Base-by-base conservation (phyloP, 2,888 invertebrate species). In the Euzophera pinguis region DNA sequence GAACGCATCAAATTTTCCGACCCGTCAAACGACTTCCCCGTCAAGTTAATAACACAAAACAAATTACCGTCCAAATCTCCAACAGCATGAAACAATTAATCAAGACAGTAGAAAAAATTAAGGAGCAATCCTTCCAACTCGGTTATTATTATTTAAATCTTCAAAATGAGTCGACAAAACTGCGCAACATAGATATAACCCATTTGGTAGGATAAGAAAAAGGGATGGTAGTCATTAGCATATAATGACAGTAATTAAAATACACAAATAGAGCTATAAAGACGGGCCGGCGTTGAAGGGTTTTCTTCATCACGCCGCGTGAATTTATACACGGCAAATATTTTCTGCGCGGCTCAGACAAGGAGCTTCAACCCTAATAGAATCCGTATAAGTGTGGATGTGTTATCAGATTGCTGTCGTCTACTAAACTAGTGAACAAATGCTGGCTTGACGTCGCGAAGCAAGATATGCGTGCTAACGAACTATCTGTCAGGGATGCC, bases 181-280 rank as follows among this genome's bases (percentile, higher is more conserved):
- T 84, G 79, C 65, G 64, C 73, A 64, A 78, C 80, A 83, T 79
- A 89, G 82, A 88, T 88, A 88, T 85, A 89, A 89, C 87, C 90
- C 89, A 90, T 90, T 90, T 85, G 75, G 81, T 67, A 79, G 90
- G 90, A 89, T 90, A 91, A 90, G 91, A 91, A 91, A 90, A 90
- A 90, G 90, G 90, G 90, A 90, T 88, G 87, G 81, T 78, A 83
- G 89, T 87, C 90, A 88, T 91, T 91, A 90, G 89, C 90, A 91
- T 91, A 92, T 93, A 93, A 93, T 92, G 92, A 92, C 91, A 90
- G 92, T 92, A 92, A 93, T 93, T 93, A 93, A 93, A 92, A 92
- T 92, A 92, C 92, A 92, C 92, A 92, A 92, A 92, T 92, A 92
- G 92, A 91, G 91, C 91, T 89, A 92, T 92, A 91, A 91, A 91